phyloP scores from a whole-genome alignment of 2,797 vertebrate genomes.

The Tragopan temminckii region DNA sequence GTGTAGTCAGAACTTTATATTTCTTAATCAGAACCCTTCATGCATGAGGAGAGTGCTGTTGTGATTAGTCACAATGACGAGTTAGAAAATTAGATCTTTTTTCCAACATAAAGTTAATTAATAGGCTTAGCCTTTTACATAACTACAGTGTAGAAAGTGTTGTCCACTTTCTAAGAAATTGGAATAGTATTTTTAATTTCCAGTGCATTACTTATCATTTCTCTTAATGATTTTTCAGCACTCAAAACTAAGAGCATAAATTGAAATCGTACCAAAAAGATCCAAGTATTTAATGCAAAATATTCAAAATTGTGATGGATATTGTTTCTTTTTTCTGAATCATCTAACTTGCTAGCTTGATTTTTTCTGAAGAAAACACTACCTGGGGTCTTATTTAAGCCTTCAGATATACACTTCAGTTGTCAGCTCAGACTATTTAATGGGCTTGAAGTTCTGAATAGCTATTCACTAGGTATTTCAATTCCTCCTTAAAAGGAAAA shows the following conservation, averaged over 20 bases:
- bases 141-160: not conserved
- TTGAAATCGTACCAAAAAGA: not conserved
- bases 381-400: slow-evolving; percentile 15
- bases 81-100: not conserved
- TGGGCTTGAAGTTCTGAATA: slow-evolving; percentile 49
- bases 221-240: not conserved
- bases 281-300: not conserved
- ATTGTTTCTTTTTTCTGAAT: not conserved
- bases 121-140: not conserved
- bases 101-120: not conserved
- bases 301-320: not conserved
- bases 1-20: not conserved
- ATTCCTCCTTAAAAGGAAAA: slow-evolving; percentile 14
- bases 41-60: not conserved
- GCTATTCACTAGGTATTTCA: slow-evolving; percentile 6
- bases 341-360: not conserved
- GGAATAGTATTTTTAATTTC: not conserved
- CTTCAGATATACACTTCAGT: slow-evolving; percentile 4
- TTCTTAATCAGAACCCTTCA: not conserved
- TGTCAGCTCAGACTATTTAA: slow-evolving; percentile 35
- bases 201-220: not conserved
- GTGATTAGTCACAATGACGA: not conserved
- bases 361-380: not conserved
- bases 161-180: not conserved
- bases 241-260: not conserved